Base-by-base conservation (phyloP, 92 coral and sea anemone species). In the Micromussa lordhowensis region DNA sequence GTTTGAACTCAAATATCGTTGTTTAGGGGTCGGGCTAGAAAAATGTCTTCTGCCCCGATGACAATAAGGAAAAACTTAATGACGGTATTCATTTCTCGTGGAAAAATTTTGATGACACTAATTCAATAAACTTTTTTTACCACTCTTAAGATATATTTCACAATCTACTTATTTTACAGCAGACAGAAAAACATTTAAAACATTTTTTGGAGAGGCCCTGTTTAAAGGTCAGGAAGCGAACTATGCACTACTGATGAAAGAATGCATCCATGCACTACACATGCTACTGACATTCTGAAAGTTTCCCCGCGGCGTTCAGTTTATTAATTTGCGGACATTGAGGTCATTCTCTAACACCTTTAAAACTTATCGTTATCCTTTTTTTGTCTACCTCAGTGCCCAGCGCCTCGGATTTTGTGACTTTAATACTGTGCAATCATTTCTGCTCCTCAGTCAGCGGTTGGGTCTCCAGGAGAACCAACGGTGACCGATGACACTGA, bases 151-250 rank as follows among this genome's bases (percentile, higher is more conserved):
- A 71, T 32, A 22, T 64, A 34, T 71, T 34, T 71, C n/a, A 34
- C 11, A 71, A 71, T 71, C 76, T 71, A 71, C 76, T 64, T 26
- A 64, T 64, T 64, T 64, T 64, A 64, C 76, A 71, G 48, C 76
- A 40, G 70, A 64, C 44, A 71, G 15, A 32, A 17, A 71, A 71
- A 1, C 76, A 71, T 71, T 18, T 31, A 15, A 31, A 71, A 17
- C 15, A 71, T 61, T 61, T 61, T 61, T 40, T n/a, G 24, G 28
- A 61, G 68, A 3, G 64, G 24, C 21, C 64, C 64, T 58, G 64
- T 16, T 17, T 19, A 58, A 61, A 61, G 68, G 68, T 61, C 68
- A 61, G 68, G 12, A 58, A 61, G 26, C 28, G 9, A 61, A 58
- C 6, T 21, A 22, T 61, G 68, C 28, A 22, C 68, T 40, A 61